These are phyloP conservation scores for Drosophila teissieri DNA, from an alignment of 1,140 invertebrate species.

Conservation along the genomic window DNA sequence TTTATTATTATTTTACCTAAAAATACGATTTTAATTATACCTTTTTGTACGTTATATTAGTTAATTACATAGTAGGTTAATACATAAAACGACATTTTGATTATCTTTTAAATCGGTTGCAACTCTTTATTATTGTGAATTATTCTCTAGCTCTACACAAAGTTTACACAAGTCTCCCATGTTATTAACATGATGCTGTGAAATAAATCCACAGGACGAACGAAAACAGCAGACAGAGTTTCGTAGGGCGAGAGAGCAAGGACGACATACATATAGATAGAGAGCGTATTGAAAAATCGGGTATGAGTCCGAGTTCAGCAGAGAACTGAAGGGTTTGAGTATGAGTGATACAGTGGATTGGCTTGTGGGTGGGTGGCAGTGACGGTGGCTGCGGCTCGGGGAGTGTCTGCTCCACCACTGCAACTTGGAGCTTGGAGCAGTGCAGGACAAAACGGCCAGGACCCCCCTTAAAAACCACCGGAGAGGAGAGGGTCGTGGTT, in stretches of 20 bases:
- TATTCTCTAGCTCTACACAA: background rate
- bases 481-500: conserved; percentile 4
- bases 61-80: no score
- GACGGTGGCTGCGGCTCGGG: conserved; percentile 2
- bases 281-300: conserved; percentile 11
- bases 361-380: background rate
- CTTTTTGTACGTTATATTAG: no score
- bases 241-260: conserved; percentile 1
- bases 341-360: background rate
- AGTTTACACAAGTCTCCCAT: background rate
- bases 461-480: background rate
- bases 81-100: no score
- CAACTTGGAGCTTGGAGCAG: conserved; percentile 28
- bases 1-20: no score
- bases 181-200: conserved; percentile 15
- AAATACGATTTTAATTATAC: no score
- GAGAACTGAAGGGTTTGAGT: background rate
- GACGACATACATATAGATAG: conserved; percentile 4
- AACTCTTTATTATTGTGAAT: conserved; percentile 2
- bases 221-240: conserved; percentile 4
- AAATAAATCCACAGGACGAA: background rate
- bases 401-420: conserved; percentile 33
- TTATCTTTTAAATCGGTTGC: background rate
- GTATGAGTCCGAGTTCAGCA: conserved; percentile 18
- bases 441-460: conserved; percentile 26